Percentiles rank a stretch among this genome's conserved stretches.
Conservation (phyloP, 1,140 invertebrate species). For the Condylostylus longicornis region DNA sequence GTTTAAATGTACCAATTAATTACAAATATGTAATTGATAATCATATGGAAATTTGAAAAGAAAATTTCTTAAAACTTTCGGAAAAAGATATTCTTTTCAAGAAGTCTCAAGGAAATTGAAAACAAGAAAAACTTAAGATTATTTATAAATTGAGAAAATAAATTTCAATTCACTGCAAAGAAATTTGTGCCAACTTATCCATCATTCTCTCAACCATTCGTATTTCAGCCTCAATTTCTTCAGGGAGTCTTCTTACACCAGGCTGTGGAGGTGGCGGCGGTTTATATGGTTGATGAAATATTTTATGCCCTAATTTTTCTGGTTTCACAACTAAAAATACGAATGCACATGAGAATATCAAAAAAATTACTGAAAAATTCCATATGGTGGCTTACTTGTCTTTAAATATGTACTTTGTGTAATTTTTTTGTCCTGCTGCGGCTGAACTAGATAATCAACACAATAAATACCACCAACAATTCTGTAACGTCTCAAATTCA, state of each 20-base stretch:
- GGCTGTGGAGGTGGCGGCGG: slow-evolving; percentile 48
- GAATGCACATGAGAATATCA: background rate
- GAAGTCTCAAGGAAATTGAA: no score
- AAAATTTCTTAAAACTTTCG: no score
- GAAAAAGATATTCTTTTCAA: no score
- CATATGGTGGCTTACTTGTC: slow-evolving; percentile 24
- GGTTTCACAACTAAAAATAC: slow-evolving; percentile 44
- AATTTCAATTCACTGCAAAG: slow-evolving; percentile 43
- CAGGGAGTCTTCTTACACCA: slow-evolving; percentile 51
- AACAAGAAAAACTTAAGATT: no score
- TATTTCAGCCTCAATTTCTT: slow-evolving; percentile 66
- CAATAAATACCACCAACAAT: slow-evolving; percentile 50
- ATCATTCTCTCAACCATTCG: slow-evolving; percentile 55
- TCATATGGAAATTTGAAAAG: no score
- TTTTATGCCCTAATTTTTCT: slow-evolving; percentile 44
- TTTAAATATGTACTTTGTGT: slow-evolving; percentile 26
- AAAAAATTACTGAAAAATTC: background rate
- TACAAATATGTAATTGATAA: no score
- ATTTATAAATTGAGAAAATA: no score
- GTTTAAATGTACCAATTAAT: no score
- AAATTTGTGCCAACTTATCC: slow-evolving; percentile 52
- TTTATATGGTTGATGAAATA: slow-evolving; percentile 51
- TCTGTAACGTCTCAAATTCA: slow-evolving; percentile 49
- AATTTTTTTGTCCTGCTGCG: slow-evolving; percentile 40
- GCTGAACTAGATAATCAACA: slow-evolving; percentile 47